phyloP scores from a whole-genome alignment of 2,888 invertebrate genomes.

The Celastrina argiolus region DNA sequence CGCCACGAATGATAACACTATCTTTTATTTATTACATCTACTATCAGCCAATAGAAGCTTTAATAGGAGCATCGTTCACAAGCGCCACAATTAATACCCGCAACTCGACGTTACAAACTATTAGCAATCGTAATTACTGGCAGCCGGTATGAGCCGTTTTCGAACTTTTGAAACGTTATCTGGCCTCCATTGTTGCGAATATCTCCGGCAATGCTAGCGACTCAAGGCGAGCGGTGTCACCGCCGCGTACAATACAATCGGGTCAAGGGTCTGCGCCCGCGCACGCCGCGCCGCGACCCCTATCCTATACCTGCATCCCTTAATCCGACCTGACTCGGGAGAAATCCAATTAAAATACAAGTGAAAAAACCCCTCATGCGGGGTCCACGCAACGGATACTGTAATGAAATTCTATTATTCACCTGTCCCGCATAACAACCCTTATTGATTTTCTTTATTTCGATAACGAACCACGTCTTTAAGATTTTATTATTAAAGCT shows the following conservation, averaged over 20 bases:
- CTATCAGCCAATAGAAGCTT: constrained; percentile 37
- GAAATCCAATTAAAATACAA: constrained; percentile 42
- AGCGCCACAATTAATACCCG: constrained; percentile 33
- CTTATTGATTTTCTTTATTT: constrained; percentile 48
- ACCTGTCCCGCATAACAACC: constrained; percentile 61
- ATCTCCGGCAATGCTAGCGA: constrained; percentile 76
- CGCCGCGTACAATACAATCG: constrained; percentile 75
- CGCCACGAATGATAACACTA: constrained; percentile 49
- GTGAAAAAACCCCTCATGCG: constrained; percentile 53
- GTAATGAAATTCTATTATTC: constrained; percentile 55
- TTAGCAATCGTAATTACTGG: constrained; percentile 63
- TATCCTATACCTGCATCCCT: constrained; percentile 58
- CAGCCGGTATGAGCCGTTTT: constrained; percentile 68
- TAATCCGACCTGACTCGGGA: constrained; percentile 58
- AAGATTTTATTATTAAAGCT: constrained; percentile 22
- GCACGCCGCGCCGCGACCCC: constrained; percentile 43
- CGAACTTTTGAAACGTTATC: constrained; percentile 77
- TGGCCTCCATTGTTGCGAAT: constrained; percentile 78
- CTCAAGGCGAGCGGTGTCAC: constrained; percentile 77
- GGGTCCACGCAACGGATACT: constrained; percentile 58
- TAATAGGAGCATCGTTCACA: constrained; percentile 21
- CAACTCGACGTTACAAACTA: constrained; percentile 38
- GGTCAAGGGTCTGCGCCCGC: constrained; percentile 64
- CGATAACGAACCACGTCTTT: constrained; percentile 28
- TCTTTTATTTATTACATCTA: constrained; percentile 57